phyloP scores from a whole-genome alignment of 2,797 vertebrate species.

The Sebastes elongatus region DNA sequence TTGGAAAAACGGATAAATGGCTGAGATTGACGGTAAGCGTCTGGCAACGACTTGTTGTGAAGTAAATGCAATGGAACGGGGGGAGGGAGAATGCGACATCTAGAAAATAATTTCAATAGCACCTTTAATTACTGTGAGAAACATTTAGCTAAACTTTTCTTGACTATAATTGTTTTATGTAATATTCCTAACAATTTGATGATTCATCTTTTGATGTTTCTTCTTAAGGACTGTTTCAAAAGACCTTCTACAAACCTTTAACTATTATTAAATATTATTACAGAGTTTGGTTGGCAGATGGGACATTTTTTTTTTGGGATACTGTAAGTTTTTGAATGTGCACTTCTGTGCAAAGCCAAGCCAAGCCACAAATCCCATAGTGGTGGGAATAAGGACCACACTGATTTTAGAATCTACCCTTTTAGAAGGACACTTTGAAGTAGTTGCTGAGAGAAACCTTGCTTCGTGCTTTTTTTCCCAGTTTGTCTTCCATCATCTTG shows the following conservation, averaged over 20 bases:
- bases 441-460: constrained; percentile 37
- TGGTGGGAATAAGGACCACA: constrained; percentile 37
- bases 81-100: too few relatives aligned
- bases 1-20: too few relatives aligned
- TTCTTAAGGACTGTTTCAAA: neutral
- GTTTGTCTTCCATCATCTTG: constrained; percentile 40
- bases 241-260: neutral
- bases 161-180: neutral
- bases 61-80: too few relatives aligned
- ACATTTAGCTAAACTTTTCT: neutral
- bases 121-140: neutral
- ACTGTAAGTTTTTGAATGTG: constrained; percentile 9
- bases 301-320: constrained; percentile 12
- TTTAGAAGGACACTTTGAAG: constrained; percentile 43
- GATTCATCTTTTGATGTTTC: neutral
- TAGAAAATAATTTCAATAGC: accelerated
- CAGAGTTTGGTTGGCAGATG: constrained; percentile 32
- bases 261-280: constrained; percentile 42
- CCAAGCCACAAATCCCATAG: constrained; percentile 54
- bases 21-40: too few relatives aligned
- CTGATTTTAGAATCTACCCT: constrained; percentile 29
- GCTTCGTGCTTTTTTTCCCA: neutral
- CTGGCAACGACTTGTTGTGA: too few relatives aligned
- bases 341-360: constrained; percentile 6
- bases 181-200: neutral